These are phyloP conservation scores for Oegoconia quadripuncta DNA, from an alignment of 2,888 invertebrate genomes.

Conservation along the genomic window DNA sequence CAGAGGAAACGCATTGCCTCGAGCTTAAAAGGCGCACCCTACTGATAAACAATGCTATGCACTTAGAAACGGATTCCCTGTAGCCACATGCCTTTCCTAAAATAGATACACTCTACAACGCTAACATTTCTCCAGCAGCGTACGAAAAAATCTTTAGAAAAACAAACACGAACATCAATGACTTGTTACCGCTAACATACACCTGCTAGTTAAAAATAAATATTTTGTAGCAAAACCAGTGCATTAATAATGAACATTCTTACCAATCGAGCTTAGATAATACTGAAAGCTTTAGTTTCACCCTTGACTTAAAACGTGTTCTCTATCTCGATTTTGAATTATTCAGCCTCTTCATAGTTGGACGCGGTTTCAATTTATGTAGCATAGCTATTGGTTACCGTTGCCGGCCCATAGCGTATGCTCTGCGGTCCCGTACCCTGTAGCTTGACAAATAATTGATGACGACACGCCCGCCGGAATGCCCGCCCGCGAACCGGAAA, in stretches of 20 bases:
- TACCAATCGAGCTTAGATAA: constrained; percentile 4
- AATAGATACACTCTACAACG: constrained; percentile 46
- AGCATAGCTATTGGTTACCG: constrained; percentile 26
- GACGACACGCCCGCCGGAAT: constrained; percentile 59
- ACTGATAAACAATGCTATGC: constrained; percentile 63
- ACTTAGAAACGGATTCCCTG: constrained; percentile 53
- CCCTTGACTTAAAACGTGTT: constrained; percentile 19
- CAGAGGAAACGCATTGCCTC: constrained; percentile 44
- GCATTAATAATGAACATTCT: constrained; percentile 8
- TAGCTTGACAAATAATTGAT: constrained; percentile 62
- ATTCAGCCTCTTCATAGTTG: constrained; percentile 25
- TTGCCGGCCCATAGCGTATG: constrained; percentile 26
- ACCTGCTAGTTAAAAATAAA: constrained; percentile 29
- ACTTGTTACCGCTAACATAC: constrained; percentile 27
- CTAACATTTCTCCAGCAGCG: constrained; percentile 31
- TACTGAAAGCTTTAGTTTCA: constrained; percentile 8
- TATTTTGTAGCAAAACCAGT: constrained; percentile 2
- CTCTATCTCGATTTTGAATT: constrained; percentile 28
- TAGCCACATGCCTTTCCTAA: constrained; percentile 54
- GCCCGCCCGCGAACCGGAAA: constrained; percentile 61
- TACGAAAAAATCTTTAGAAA: constrained; percentile 26
- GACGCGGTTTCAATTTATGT: constrained; percentile 31
- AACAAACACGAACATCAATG: constrained; percentile 23
- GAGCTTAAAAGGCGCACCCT: constrained; percentile 49
- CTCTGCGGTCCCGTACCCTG: constrained; percentile 32